phyloP scores from a whole-genome alignment of 2,797 vertebrate species.

The Iguana delicatissima region DNA sequence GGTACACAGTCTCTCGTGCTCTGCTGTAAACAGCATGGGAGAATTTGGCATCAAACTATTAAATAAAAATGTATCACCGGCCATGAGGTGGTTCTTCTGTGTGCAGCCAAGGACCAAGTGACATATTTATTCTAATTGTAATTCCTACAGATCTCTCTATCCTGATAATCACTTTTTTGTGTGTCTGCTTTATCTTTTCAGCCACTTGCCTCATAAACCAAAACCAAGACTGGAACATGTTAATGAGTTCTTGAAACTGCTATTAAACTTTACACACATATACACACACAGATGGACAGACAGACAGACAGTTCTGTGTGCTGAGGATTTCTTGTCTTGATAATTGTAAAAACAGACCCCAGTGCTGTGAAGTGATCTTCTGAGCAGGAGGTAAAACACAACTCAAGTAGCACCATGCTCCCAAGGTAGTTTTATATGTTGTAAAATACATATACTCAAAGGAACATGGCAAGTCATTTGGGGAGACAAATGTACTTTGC shows the following conservation, averaged over 20 bases:
- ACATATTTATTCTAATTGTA: background rate
- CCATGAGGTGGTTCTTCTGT: background rate
- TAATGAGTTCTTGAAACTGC: slow-evolving; percentile 14
- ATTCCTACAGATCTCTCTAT: background rate
- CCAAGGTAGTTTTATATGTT: slow-evolving; percentile 41
- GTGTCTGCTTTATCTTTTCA: background rate
- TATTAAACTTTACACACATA: background rate
- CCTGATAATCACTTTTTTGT: background rate
- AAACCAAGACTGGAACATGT: background rate
- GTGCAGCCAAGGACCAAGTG: background rate
- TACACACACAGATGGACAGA: background rate
- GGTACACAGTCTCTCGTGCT: background rate
- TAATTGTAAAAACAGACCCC: slow-evolving; percentile 44
- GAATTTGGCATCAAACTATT: background rate
- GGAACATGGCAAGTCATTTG: background rate
- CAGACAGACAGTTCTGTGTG: slow-evolving; percentile 21
- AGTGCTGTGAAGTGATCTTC: slow-evolving; percentile 48
- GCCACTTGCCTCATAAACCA: background rate
- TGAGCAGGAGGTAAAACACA: slow-evolving; percentile 61
- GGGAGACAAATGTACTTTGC: background rate
- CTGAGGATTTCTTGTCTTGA: slow-evolving; percentile 60
- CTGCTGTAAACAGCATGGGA: background rate
- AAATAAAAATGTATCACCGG: slow-evolving; percentile 1
- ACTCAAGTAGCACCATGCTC: background rate
- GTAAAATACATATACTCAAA: slow-evolving; percentile 37